Base-by-base conservation (phyloP, 92 coral and sea anemone genomes). In the Epizoanthus scotinus region DNA sequence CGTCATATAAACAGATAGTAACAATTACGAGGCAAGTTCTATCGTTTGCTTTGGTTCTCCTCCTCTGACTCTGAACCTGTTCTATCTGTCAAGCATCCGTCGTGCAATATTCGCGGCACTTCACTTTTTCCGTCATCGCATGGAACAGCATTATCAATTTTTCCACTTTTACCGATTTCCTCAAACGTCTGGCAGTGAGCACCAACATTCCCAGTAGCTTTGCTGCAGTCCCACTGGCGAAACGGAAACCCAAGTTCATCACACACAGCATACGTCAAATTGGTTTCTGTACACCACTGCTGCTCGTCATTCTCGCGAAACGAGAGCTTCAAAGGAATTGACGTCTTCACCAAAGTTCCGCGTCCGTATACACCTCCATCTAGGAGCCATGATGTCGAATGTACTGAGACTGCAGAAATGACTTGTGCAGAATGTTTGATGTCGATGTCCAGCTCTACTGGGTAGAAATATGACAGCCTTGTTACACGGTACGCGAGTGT, bases 261-360 rank as follows among this genome's bases (percentile, higher is more conserved):
- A 55, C 36, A 19, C 14, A 14, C 38, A 22, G 81, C 34, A 58
- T n/a, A 75, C 61, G 81, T 59, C 19, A 75, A 54, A 21, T 59
- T 75, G 42, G 69, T 54, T 22, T 6, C 8, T 17, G 81, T 59
- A 54, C 81, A 75, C 81, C 67, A 75, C 66, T 75, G 81, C 0
- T 66, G 67, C 8, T 75, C 81, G 7, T 25, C 18, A 22, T 44
- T 68, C 22, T 75, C 81, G 20, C 81, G 69, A 44, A 75, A 75
- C 8, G 44, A 58, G 29, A 75, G 50, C 38, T 47, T 34, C 8
- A 75, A 36, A 38, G 68, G 68, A 40, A 40, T 8, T 17, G 29
- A 13, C 38, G 63, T 40, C 24, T 75, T 75, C 42, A 52, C 57
- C 31, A 59, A 21, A 9, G n/a, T 40, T 14, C 81, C 81, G n/a